Evolutionary conservation across 1,140 invertebrate genomes (phyloP).

Genomic region (Papilio helenus): DNA sequence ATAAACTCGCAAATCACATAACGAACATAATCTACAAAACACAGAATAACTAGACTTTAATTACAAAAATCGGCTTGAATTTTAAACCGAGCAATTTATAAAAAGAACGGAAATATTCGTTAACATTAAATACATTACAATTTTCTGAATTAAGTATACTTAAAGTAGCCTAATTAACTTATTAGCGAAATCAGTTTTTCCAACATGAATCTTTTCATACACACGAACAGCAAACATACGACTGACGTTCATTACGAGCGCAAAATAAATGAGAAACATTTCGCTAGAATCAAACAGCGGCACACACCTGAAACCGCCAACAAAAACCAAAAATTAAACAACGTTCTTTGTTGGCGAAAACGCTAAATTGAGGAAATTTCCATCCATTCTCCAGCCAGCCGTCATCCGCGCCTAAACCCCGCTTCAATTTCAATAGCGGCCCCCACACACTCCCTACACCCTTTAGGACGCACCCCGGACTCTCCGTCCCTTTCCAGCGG

Average conservation of each 20-base stretch:
- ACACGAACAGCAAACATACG: not conserved
- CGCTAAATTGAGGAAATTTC: conserved; percentile 83
- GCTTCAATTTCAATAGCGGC: conserved; percentile 82
- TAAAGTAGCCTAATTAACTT: conserved; percentile 9
- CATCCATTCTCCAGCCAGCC: conserved; percentile 82
- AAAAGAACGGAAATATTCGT: not conserved
- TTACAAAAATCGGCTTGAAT: not conserved
- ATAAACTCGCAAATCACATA: not conserved
- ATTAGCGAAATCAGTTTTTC: conserved; percentile 14
- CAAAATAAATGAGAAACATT: conserved; percentile 34
- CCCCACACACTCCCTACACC: conserved; percentile 79
- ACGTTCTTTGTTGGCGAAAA: conserved; percentile 81
- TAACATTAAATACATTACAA: not conserved
- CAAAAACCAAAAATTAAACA: conserved; percentile 82
- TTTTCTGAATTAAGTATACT: not conserved
- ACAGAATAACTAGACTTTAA: not conserved
- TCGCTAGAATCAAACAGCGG: conserved; percentile 39
- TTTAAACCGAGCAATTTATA: not conserved
- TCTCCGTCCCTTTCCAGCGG: conserved; percentile 49
- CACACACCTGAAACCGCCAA: conserved; percentile 68
- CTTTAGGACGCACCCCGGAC: conserved; percentile 77
- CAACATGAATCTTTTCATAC: not conserved
- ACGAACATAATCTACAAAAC: not conserved
- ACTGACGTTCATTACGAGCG: conserved; percentile 1
- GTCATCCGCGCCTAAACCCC: conserved; percentile 82